Percentiles rank a stretch among this genome's conserved stretches.
Evolutionary conservation across 2,113 vertebrate species (phyloP).

Genomic region (Anthoscopus minutus): DNA sequence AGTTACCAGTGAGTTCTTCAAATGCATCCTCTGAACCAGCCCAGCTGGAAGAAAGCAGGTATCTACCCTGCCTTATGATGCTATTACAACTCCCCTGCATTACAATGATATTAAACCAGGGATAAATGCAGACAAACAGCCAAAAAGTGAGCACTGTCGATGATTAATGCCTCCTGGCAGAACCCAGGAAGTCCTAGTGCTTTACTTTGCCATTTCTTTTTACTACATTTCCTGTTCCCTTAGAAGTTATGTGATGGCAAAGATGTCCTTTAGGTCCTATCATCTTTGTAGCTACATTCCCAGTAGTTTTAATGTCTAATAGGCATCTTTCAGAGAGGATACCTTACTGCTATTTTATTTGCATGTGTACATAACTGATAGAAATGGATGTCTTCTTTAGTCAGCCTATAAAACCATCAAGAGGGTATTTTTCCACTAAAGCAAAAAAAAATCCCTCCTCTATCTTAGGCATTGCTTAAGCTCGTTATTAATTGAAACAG

Average conservation of each 20-base stretch:
- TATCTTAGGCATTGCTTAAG: neutral
- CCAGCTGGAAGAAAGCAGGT: neutral
- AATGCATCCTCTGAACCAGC: neutral
- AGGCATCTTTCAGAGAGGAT: neutral
- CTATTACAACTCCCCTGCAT: neutral
- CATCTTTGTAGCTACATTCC: neutral
- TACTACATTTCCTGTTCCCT: neutral
- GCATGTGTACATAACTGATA: neutral
- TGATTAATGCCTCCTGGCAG: neutral
- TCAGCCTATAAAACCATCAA: neutral
- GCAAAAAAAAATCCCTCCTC: neutral
- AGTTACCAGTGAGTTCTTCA: neutral
- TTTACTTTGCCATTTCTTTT: slow-evolving; percentile 12
- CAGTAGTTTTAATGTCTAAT: neutral
- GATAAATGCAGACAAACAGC: neutral
- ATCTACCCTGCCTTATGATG: neutral
- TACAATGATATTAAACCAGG: neutral
- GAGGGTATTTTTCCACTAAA: neutral
- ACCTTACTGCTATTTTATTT: neutral
- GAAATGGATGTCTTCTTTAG: neutral
- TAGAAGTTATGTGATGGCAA: neutral
- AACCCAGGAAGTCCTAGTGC: neutral
- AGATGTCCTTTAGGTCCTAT: neutral
- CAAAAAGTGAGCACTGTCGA: neutral
- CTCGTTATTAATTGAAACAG: neutral